A percentile compares a stretch with the other conserved stretches of the same genome.
These are phyloP conservation scores for Aethes cnicana DNA, from an alignment of 2,888 invertebrate genomes.

Conservation along the genomic window DNA sequence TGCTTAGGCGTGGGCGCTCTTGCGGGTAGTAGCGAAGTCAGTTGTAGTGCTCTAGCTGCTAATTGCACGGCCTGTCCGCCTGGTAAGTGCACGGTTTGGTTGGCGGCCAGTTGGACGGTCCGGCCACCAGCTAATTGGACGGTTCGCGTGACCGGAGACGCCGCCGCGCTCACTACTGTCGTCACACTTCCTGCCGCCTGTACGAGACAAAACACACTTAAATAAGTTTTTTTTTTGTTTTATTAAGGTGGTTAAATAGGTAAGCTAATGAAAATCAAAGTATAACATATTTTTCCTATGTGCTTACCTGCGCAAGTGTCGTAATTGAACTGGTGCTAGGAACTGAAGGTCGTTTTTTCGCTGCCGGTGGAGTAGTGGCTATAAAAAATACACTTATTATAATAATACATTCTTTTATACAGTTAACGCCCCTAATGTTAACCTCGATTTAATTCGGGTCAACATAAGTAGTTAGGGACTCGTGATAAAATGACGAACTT, in stretches of 20 bases:
- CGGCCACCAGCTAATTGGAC: constrained; percentile 67
- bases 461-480: too few relatives aligned
- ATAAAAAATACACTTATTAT: too few relatives aligned
- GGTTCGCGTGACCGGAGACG: constrained; percentile 59
- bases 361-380: constrained; percentile 15
- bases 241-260: too few relatives aligned
- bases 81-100: constrained; percentile 60
- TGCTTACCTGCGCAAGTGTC: constrained; percentile 34
- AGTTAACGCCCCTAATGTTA: too few relatives aligned
- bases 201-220: too few relatives aligned
- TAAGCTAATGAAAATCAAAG: too few relatives aligned
- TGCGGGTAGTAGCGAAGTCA: constrained; percentile 58
- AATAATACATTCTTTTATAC: too few relatives aligned
- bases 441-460: too few relatives aligned
- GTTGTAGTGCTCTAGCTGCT: constrained; percentile 54
- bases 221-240: too few relatives aligned
- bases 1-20: constrained; percentile 68
- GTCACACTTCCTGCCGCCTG: constrained; percentile 36
- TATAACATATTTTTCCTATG: not conserved
- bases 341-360: constrained; percentile 24
- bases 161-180: constrained; percentile 53
- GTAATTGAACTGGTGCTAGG: constrained; percentile 17
- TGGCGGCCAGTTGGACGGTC: constrained; percentile 63
- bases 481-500: too few relatives aligned
- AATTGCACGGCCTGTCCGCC: constrained; percentile 45